Conservation (phyloP, 1,140 invertebrate species). For the Pectinophora gossypiella region DNA sequence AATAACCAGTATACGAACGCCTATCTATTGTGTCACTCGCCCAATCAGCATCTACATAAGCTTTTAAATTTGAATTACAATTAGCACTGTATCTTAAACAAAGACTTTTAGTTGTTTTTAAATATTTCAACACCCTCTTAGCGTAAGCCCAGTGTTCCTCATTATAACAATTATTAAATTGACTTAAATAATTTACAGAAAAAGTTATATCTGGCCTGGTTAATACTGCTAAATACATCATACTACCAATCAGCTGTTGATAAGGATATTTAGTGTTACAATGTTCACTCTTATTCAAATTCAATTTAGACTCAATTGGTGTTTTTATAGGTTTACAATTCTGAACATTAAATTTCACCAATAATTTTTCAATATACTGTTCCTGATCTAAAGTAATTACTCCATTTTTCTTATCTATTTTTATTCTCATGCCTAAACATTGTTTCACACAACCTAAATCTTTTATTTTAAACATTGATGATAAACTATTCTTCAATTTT, state of each 20-base stretch:
- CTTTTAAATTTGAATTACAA: slow-evolving; percentile 25
- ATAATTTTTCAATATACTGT: slow-evolving; percentile 23
- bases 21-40: slow-evolving; percentile 36
- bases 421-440: slow-evolving; percentile 23
- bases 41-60: slow-evolving; percentile 63
- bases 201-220: slow-evolving; percentile 69
- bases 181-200: slow-evolving; percentile 57
- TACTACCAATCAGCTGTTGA: slow-evolving; percentile 22
- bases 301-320: slow-evolving; percentile 32
- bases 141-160: slow-evolving; percentile 51
- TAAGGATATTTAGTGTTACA: slow-evolving; percentile 19
- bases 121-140: slow-evolving; percentile 62
- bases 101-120: slow-evolving; percentile 41
- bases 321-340: slow-evolving; percentile 34
- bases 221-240: slow-evolving; percentile 60
- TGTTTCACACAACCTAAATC: slow-evolving; percentile 19
- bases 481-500: slow-evolving; percentile 13
- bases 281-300: slow-evolving; percentile 21
- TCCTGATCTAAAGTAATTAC: slow-evolving; percentile 19
- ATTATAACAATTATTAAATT: slow-evolving; percentile 52
- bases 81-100: slow-evolving; percentile 22
- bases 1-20: slow-evolving; percentile 54
- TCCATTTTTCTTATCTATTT: slow-evolving; percentile 10
- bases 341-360: slow-evolving; percentile 39
- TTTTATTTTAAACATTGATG: slow-evolving; percentile 22